Evolutionary conservation across 2,888 invertebrate species (phyloP), one percentile per base, ranked within the genome.

Genomic region (Elysia crispata): DNA sequence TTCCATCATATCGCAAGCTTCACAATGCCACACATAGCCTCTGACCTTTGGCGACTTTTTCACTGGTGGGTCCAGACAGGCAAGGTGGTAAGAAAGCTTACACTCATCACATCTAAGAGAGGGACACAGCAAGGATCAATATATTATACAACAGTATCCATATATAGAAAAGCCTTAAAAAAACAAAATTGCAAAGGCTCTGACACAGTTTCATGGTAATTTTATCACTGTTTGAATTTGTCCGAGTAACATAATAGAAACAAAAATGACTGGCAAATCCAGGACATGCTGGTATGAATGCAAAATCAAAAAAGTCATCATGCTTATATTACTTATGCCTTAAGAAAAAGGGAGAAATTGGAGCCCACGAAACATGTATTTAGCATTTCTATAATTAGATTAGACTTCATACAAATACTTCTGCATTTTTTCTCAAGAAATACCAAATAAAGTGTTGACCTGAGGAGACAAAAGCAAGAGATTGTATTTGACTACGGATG

Each of bases 11-110:
- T 97, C 97, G 94, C 98, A 98, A 92, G 97, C 97, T 75, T 97
- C 97, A 93, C 98, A 98, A 92, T 97, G 97, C 98, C 98, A 98
- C 20, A 96, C 96, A 91, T 97, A 98, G 50, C 98, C 97, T 77
- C 97, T 95, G 88, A 96, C 95, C 94, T 98, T 98, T 0, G 98
- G 98, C 81, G 97, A 96, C 92, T 97, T 97, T 92, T 97, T 97
- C 20, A 97, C 94, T 20, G 98, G 98, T 74, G 98, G 98, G 92
- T 97, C 96, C 88, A 98, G 93, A 92, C 98, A 98, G 82, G 95
- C 95, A 92, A 98, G 97, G 93, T 98, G 98, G 93, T 97, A 98
- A 87, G 95, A 95, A 90, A 96, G 95, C 90, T 94, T 94, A 92
- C 98, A 98, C 91, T 96, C 97, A 93, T 98, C 97, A 92, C 98